These are phyloP conservation scores for Rhizoglyphus robini DNA, from an alignment of 1,140 invertebrate species.

Conservation along the genomic window DNA sequence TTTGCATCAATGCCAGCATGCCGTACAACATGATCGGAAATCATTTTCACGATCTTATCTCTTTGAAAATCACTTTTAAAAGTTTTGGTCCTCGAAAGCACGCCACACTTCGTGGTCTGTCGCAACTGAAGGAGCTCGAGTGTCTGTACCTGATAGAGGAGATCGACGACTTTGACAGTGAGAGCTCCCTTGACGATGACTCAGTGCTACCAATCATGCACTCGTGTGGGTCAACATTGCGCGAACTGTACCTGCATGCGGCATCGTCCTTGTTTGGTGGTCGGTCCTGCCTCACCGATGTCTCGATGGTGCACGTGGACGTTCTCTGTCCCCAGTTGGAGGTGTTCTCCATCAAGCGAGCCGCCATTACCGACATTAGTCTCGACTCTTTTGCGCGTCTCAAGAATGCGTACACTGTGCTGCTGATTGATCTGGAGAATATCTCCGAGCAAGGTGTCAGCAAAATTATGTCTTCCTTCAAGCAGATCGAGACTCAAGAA, in stretches of 20 bases:
- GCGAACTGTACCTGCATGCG: constrained; percentile 6
- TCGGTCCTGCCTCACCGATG: background rate
- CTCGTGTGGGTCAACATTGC: background rate
- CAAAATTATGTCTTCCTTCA: constrained; percentile 4
- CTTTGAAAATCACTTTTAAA: constrained; percentile 8
- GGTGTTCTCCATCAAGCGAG: constrained; percentile 8
- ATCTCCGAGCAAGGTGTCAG: background rate
- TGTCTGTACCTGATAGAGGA: constrained; percentile 11
- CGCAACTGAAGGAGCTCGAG: background rate
- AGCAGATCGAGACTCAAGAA: background rate
- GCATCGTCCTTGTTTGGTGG: constrained; percentile 9
- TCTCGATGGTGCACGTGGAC: background rate
- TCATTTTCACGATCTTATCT: constrained; percentile 5
- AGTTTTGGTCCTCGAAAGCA: background rate
- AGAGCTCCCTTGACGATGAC: background rate
- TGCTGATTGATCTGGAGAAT: constrained; percentile 2
- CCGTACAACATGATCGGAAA: constrained; percentile 7
- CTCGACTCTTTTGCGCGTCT: background rate
- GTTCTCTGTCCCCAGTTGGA: background rate
- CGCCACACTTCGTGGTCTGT: background rate
- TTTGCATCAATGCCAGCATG: constrained; percentile 1
- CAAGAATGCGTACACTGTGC: constrained; percentile 10
- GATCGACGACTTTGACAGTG: constrained; percentile 11
- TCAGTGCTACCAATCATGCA: background rate
- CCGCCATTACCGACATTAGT: constrained; percentile 3